Conservation (phyloP, 1,140 invertebrate genomes). For the Drosophila tristis region DNA sequence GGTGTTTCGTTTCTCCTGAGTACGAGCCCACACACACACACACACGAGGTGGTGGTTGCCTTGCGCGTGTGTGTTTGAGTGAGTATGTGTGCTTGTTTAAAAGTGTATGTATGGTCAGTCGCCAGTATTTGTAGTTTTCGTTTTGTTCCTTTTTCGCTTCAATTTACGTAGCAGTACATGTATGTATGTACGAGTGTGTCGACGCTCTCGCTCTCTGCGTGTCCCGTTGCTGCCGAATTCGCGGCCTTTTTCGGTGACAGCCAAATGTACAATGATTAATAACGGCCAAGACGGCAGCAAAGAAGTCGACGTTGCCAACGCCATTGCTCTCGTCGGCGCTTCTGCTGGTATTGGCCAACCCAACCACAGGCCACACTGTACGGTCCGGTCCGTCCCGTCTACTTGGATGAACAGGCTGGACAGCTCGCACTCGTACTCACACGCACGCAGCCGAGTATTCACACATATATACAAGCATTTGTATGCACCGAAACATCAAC, state of each 20-base stretch:
- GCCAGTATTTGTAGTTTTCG: constrained; percentile 52
- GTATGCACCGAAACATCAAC: constrained; percentile 50
- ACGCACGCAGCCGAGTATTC: constrained; percentile 18
- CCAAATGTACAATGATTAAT: constrained; percentile 84
- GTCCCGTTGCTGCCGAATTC: constrained; percentile 64
- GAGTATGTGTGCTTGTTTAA: constrained; percentile 59
- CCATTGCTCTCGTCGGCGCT: constrained; percentile 35
- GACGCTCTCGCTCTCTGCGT: constrained; percentile 51
- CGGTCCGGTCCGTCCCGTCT: constrained; percentile 14
- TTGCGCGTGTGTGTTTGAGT: constrained; percentile 41
- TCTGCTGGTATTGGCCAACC: constrained; percentile 59
- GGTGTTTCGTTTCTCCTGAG: constrained; percentile 48
- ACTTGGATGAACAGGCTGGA: constrained; percentile 43
- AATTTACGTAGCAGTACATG: constrained; percentile 37
- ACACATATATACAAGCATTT: constrained; percentile 15
- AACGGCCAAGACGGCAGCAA: constrained; percentile 78
- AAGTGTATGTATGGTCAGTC: constrained; percentile 68
- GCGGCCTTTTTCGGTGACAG: constrained; percentile 82
- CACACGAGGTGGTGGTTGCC: constrained; percentile 34
- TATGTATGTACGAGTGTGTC: constrained; percentile 20
- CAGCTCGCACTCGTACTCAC: constrained; percentile 41
- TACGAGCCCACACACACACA: constrained; percentile 46
- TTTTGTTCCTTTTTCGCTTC: constrained; percentile 56
- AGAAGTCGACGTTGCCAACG: constrained; percentile 62
- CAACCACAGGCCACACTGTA: constrained; percentile 63